Percentiles rank a stretch among this genome's conserved stretches.
These are phyloP conservation scores for Drosophila paramelanica DNA, from an alignment of 2,888 invertebrate genomes.

Conservation along the genomic window DNA sequence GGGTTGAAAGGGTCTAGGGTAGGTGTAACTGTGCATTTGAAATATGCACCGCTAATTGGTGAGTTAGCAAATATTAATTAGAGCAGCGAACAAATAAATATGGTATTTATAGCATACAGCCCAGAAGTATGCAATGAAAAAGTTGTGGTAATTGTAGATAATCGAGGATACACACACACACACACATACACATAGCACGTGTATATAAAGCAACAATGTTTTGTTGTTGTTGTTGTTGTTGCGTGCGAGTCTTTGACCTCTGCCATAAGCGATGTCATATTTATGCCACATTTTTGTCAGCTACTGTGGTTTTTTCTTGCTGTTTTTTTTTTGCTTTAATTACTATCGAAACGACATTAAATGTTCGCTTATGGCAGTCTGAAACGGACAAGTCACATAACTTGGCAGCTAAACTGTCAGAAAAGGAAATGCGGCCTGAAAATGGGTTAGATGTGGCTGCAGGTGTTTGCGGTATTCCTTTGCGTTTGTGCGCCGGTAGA, in stretches of 20 bases:
- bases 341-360: conserved; percentile 59
- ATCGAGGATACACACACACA: conserved; percentile 5
- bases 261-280: conserved; percentile 22
- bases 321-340: conserved; percentile 43
- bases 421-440: conserved; percentile 56
- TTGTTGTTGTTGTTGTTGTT: conserved; percentile 12
- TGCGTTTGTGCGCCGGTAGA: conserved; percentile 4
- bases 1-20: neutral
- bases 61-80: conserved; percentile 39
- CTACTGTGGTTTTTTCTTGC: neutral
- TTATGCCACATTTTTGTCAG: conserved; percentile 40
- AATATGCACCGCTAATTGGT: conserved; percentile 43
- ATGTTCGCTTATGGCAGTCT: conserved; percentile 31
- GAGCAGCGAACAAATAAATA: conserved; percentile 17
- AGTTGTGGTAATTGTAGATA: conserved; percentile 5
- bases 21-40: conserved; percentile 6
- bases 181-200: conserved; percentile 1
- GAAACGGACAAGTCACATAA: conserved; percentile 25
- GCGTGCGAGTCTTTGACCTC: conserved; percentile 53
- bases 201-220: conserved; percentile 23
- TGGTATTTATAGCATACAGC: conserved; percentile 12
- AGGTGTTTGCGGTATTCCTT: conserved; percentile 51
- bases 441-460: conserved; percentile 63
- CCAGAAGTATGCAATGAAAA: conserved; percentile 46
- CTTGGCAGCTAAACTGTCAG: conserved; percentile 18